A percentile compares a stretch with the other conserved stretches of the same genome.
These are phyloP conservation scores for Trichonephila inaurata DNA, from an alignment of 1,140 invertebrate species.

Conservation along the genomic window DNA sequence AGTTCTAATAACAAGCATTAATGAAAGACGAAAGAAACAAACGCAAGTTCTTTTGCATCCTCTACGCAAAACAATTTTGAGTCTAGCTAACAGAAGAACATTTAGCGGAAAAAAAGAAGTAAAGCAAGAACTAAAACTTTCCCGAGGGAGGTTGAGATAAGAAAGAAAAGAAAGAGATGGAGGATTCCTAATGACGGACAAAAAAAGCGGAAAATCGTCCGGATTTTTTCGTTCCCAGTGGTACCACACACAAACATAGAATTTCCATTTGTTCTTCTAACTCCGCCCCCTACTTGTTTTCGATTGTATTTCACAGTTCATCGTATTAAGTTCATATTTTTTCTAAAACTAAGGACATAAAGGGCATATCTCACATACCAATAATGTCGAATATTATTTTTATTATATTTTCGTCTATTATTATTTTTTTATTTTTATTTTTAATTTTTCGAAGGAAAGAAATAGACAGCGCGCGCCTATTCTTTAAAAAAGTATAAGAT, in stretches of 20 bases:
- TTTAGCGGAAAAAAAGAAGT: not conserved
- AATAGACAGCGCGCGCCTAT: no score
- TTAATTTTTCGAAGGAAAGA: no score
- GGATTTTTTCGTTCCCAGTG: not conserved
- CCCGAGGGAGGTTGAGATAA: not conserved
- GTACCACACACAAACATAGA: not conserved
- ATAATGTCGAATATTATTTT: no score
- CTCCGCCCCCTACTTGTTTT: not conserved
- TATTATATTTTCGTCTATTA: no score
- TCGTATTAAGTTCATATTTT: no score
- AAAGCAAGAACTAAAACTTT: not conserved
- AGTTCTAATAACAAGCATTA: not conserved
- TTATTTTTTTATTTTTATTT: no score
- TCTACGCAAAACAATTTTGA: conserved; percentile 14
- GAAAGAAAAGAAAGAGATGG: not conserved
- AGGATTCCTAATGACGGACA: conserved; percentile 8
- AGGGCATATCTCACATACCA: no score
- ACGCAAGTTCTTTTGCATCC: conserved; percentile 13
- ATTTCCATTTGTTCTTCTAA: not conserved
- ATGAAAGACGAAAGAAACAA: not conserved
- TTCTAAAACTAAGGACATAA: no score
- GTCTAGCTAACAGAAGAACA: conserved; percentile 30
- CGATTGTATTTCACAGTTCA: not conserved
- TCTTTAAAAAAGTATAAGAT: no score
- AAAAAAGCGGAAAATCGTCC: conserved; percentile 15